These are phyloP conservation scores for Aplysina aerophoba DNA, from an alignment of 37 sponge, comb jelly and placozoan genomes.

Conservation along the genomic window DNA sequence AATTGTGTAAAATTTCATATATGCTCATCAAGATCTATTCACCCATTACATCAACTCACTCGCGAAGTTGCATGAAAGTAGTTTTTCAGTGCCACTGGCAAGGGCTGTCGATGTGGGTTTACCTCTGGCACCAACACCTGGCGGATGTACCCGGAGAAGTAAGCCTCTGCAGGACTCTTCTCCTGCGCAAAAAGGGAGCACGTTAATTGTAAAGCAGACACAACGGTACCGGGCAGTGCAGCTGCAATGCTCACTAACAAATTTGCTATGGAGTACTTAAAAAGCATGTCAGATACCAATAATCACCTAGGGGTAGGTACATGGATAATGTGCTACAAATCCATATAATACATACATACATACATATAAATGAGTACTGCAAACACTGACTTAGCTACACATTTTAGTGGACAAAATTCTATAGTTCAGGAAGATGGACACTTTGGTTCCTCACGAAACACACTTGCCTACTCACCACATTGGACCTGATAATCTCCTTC, in stretches of 20 bases:
- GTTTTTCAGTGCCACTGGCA: slow-evolving; percentile 42
- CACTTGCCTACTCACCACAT: slow-evolving; percentile 4
- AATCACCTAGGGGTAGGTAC: background rate
- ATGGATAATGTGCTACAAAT: too few species aligned
- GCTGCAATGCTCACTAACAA: background rate
- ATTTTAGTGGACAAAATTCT: too few species aligned
- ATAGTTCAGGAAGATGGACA: too few species aligned
- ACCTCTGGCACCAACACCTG: slow-evolving; percentile 59
- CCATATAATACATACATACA: too few species aligned
- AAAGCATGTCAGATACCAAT: background rate
- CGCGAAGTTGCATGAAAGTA: slow-evolving; percentile 46
- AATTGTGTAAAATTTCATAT: too few species aligned
- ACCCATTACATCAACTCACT: slow-evolving; percentile 9
- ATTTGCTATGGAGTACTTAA: too few species aligned
- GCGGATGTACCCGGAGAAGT: slow-evolving; percentile 52
- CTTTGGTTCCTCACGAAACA: too few species aligned
- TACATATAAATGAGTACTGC: too few species aligned
- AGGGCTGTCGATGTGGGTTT: background rate
- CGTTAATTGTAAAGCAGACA: background rate
- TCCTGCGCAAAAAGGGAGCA: too few species aligned
- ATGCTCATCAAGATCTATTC: too few species aligned
- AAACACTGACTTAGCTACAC: too few species aligned
- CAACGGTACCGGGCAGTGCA: background rate
- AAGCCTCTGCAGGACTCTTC: background rate
- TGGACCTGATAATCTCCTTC: background rate